Evolutionary conservation across 2,797 vertebrate species (phyloP).

Genomic region (Morelia viridis): DNA sequence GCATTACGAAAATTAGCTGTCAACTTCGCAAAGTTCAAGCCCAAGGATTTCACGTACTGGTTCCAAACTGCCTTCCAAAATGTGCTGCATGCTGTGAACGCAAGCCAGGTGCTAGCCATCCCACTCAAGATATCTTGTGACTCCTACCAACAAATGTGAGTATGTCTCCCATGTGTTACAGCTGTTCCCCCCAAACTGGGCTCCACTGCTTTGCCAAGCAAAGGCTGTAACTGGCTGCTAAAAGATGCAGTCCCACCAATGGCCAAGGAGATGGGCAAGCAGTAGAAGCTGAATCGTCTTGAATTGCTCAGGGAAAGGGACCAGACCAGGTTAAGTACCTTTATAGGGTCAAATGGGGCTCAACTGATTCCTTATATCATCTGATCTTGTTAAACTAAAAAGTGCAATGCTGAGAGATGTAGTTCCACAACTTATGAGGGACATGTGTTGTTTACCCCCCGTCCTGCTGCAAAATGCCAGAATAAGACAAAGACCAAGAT

Average conservation of each 20-base stretch:
- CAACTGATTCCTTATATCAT: background rate
- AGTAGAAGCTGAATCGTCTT: background rate
- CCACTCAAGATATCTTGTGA: slow-evolving; percentile 22
- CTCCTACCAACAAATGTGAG: slow-evolving; percentile 44
- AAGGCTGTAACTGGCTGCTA: background rate
- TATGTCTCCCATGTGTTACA: background rate
- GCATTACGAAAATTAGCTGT: background rate
- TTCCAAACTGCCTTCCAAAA: slow-evolving; percentile 43
- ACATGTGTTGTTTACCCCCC: background rate
- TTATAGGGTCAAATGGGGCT: background rate
- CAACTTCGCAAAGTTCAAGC: slow-evolving; percentile 1
- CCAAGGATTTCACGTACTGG: slow-evolving; percentile 8
- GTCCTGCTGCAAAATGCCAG: background rate
- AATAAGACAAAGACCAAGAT: background rate
- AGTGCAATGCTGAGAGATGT: background rate
- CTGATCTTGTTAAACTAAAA: background rate
- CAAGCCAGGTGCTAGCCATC: background rate
- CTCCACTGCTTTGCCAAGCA: background rate
- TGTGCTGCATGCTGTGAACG: slow-evolving; percentile 19
- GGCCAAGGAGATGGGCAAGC: background rate
- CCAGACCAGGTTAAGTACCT: background rate
- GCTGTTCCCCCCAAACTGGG: background rate
- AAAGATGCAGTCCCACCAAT: background rate
- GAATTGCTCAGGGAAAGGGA: background rate
- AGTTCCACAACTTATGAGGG: too few species aligned